A percentile compares a stretch with the other conserved stretches of the same genome.
Evolutionary conservation across 2,888 invertebrate species (phyloP).

Genomic region (Polydrusus tereticollis): DNA sequence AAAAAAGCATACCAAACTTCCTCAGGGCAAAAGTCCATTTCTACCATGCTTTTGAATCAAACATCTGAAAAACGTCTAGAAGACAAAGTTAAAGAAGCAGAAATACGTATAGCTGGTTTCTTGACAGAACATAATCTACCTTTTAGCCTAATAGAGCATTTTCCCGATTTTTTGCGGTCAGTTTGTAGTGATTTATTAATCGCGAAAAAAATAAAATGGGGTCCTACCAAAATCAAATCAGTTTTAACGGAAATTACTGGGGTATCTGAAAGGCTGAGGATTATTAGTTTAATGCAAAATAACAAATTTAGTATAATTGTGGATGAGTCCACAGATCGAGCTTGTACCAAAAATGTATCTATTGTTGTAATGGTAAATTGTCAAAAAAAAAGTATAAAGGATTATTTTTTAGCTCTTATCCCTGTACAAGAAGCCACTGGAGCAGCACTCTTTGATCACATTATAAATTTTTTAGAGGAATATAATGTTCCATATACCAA

Average conservation of each 20-base stretch:
- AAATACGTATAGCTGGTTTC: conserved; percentile 37
- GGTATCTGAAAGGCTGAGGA: neutral
- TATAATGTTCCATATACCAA: too few relatives aligned
- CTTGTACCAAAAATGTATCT: too few relatives aligned
- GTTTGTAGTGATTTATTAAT: conserved; percentile 50
- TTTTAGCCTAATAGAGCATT: conserved; percentile 41
- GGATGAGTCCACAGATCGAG: too few relatives aligned
- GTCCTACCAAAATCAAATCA: conserved; percentile 43
- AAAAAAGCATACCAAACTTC: neutral
- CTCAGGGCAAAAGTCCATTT: neutral
- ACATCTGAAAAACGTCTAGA: conserved; percentile 7
- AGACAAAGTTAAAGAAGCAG: conserved; percentile 29
- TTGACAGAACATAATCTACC: conserved; percentile 44
- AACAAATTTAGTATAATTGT: too few relatives aligned
- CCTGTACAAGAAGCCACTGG: conserved; percentile 29
- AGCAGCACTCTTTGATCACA: conserved; percentile 12
- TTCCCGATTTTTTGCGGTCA: conserved; percentile 30
- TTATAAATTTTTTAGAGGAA: conserved; percentile 3
- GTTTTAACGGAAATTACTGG: conserved; percentile 26
- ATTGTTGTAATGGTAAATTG: neutral
- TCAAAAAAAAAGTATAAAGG: conserved; percentile 12
- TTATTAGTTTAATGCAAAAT: too few relatives aligned
- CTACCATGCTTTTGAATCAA: too few relatives aligned
- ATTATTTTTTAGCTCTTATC: conserved; percentile 27
- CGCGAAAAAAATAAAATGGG: conserved; percentile 47